Conservation (phyloP, 2,797 vertebrate genomes). For the Iguana delicatissima region DNA sequence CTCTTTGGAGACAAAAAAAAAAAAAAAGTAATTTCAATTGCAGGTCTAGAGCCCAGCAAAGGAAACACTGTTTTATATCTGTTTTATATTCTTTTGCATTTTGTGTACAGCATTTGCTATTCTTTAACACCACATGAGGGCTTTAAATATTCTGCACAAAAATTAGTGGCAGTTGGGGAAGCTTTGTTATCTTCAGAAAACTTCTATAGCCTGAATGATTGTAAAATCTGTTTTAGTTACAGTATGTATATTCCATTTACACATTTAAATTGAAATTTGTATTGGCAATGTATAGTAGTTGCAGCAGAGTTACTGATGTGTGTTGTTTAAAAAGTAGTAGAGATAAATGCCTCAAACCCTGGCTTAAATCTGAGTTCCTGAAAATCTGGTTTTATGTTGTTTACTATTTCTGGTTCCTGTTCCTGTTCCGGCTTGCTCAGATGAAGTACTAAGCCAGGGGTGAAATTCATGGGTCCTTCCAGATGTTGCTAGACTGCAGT, state of each 20-base stretch:
- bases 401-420: not conserved
- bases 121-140: not conserved
- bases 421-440: not conserved
- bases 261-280: not conserved
- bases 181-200: not conserved
- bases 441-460: not conserved
- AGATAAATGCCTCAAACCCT: not conserved
- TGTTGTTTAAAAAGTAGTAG: not conserved
- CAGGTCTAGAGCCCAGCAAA: not conserved
- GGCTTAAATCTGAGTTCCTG: not conserved
- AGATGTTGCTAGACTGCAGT: too few relatives aligned
- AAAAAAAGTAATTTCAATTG: not conserved
- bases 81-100: not conserved
- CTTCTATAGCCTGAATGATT: not conserved
- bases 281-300: not conserved
- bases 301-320: not conserved
- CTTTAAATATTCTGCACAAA: not conserved
- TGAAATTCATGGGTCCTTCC: too few relatives aligned
- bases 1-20: conserved; percentile 16
- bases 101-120: not conserved
- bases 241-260: not conserved
- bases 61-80: not conserved
- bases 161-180: not conserved
- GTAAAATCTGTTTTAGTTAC: not conserved
- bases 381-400: not conserved